phyloP scores from a whole-genome alignment of 2,113 vertebrate species.

The Axis porcinus region DNA sequence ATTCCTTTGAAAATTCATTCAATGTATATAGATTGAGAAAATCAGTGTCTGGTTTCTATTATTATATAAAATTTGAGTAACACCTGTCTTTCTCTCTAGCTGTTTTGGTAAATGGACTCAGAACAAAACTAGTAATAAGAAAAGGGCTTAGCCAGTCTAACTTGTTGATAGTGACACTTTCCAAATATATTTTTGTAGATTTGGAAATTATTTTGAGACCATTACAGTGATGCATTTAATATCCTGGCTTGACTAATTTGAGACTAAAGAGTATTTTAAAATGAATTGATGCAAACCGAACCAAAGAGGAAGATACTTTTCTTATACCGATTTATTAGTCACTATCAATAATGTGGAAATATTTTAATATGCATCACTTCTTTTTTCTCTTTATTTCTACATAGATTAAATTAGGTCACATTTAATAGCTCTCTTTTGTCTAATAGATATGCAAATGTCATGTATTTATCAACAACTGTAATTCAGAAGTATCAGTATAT shows the following conservation, averaged over 20 bases:
- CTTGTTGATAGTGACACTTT: background rate
- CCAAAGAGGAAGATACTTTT: background rate
- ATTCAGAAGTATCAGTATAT: background rate
- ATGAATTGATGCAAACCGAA: background rate
- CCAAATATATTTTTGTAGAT: background rate
- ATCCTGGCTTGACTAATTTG: background rate
- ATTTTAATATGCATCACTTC: background rate
- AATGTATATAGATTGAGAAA: background rate
- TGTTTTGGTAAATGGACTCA: background rate
- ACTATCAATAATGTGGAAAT: background rate
- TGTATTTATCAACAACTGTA: background rate
- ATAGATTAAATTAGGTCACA: background rate
- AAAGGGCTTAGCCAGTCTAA: accelerated
- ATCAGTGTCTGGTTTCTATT: background rate
- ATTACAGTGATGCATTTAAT: background rate
- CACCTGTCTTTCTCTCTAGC: background rate
- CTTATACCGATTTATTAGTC: background rate
- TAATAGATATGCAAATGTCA: background rate
- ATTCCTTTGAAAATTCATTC: background rate
- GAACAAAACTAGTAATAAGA: background rate
- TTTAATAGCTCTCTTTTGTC: background rate
- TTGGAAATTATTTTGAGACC: background rate
- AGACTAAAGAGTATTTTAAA: background rate
- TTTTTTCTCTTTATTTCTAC: background rate
- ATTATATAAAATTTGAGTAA: background rate